Conservation (phyloP, 2,797 vertebrate species). For the Amblyraja radiata region DNA sequence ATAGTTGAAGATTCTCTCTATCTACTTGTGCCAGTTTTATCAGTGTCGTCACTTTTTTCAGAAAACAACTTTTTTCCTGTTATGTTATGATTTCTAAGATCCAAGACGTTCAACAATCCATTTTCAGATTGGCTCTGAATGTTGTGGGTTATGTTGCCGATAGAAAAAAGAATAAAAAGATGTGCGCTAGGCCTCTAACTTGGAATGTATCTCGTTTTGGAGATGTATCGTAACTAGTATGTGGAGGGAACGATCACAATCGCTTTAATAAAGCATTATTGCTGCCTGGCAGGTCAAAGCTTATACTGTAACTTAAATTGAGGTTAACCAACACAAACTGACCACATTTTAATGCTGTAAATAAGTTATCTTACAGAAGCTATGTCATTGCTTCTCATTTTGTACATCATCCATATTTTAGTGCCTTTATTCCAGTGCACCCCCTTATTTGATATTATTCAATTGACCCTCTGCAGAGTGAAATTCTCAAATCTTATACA, state of each 20-base stretch:
- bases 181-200: background rate
- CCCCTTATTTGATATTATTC: too few species aligned
- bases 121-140: background rate
- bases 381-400: too few species aligned
- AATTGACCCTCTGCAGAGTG: too few species aligned
- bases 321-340: too few species aligned
- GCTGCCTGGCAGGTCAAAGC: background rate
- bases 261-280: background rate
- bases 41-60: background rate
- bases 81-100: conserved; percentile 6
- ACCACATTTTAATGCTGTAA: background rate
- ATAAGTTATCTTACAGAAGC: background rate
- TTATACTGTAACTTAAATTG: background rate
- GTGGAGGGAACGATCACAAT: background rate
- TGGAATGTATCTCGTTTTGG: background rate
- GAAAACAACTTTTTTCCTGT: too few species aligned
- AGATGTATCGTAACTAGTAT: background rate
- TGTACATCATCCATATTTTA: too few species aligned
- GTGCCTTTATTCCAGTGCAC: too few species aligned
- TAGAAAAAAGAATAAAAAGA: background rate
- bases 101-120: background rate
- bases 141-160: background rate
- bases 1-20: background rate
- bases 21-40: background rate
- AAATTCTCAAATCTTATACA: too few species aligned